phyloP scores from a whole-genome alignment of 2,113 vertebrate genomes.

The Recurvirostra avosetta region DNA sequence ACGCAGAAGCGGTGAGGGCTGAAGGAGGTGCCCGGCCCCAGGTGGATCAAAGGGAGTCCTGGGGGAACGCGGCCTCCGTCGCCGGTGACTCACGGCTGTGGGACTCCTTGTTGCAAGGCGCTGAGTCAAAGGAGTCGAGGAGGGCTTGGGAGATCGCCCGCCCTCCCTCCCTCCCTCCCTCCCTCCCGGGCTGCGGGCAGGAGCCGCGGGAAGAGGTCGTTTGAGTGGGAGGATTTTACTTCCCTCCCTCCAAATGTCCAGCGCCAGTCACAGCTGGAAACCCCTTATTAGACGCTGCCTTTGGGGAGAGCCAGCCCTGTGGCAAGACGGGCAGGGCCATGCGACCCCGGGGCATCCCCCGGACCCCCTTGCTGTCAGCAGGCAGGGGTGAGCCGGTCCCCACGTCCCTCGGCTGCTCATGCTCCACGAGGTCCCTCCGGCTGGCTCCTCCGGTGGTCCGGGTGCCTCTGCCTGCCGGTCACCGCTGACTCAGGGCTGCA shows the following conservation, averaged over 20 bases:
- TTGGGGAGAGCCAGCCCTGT: neutral
- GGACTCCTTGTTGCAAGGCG: constrained; percentile 8
- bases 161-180: neutral
- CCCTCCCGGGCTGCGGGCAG: neutral
- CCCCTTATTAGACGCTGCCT: neutral
- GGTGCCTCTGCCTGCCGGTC: neutral
- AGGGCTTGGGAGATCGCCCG: neutral
- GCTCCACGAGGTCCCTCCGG: neutral
- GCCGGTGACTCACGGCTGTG: neutral
- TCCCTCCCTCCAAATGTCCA: neutral
- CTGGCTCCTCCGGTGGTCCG: neutral
- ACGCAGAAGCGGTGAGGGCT: neutral
- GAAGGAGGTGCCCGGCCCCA: neutral
- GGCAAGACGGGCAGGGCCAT: neutral
- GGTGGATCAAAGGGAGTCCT: constrained; percentile 51
- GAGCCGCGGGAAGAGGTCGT: neutral
- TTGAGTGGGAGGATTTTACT: neutral
- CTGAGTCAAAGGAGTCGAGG: constrained; percentile 27
- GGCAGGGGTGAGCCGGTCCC: neutral
- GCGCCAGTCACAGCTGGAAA: neutral
- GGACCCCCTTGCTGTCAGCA: accelerated
- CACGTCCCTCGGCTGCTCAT: accelerated
- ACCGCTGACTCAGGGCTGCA: constrained; percentile 8
- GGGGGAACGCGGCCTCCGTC: neutral
- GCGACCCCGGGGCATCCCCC: accelerated